A percentile compares a stretch with the other conserved stretches of the same genome.
phyloP scores from a whole-genome alignment of 2,888 invertebrate genomes.

The Brachyptera putata region DNA sequence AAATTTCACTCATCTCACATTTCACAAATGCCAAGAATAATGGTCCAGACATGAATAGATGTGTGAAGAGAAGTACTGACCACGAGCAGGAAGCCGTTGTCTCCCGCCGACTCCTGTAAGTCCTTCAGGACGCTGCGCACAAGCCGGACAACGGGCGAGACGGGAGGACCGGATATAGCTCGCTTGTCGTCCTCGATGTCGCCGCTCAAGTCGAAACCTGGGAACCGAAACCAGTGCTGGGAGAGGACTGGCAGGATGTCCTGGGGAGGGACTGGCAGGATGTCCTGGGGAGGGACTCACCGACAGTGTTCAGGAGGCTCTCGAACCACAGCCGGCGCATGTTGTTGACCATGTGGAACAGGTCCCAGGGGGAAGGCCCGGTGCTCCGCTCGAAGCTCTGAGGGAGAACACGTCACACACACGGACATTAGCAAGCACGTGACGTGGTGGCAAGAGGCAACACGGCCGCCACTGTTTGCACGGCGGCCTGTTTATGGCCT shows the following conservation, averaged over 20 bases:
- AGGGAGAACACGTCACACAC: too few species aligned
- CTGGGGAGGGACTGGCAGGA: background rate
- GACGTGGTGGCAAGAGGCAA: too few species aligned
- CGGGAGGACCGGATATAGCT: background rate
- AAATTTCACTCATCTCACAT: too few species aligned
- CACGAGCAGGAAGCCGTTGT: slow-evolving; percentile 38
- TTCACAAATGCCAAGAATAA: too few species aligned
- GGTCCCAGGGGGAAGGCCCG: background rate
- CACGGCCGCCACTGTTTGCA: too few species aligned
- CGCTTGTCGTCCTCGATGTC: slow-evolving; percentile 1
- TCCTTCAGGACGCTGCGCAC: slow-evolving; percentile 35
- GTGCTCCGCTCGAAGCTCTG: too few species aligned
- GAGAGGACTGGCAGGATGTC: slow-evolving; percentile 23
- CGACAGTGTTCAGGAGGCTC: background rate
- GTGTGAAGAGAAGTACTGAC: too few species aligned
- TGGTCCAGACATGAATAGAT: too few species aligned
- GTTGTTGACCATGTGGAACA: background rate
- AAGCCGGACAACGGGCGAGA: slow-evolving; percentile 32
- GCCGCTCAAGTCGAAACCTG: slow-evolving; percentile 27
- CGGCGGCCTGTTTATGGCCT: too few species aligned
- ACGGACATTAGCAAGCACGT: too few species aligned
- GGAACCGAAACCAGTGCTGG: background rate
- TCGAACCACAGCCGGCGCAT: background rate
- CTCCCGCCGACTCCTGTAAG: slow-evolving; percentile 34
- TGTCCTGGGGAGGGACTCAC: slow-evolving; percentile 2